phyloP scores from a whole-genome alignment of 2,113 vertebrate species.

The Nibea coibor region DNA sequence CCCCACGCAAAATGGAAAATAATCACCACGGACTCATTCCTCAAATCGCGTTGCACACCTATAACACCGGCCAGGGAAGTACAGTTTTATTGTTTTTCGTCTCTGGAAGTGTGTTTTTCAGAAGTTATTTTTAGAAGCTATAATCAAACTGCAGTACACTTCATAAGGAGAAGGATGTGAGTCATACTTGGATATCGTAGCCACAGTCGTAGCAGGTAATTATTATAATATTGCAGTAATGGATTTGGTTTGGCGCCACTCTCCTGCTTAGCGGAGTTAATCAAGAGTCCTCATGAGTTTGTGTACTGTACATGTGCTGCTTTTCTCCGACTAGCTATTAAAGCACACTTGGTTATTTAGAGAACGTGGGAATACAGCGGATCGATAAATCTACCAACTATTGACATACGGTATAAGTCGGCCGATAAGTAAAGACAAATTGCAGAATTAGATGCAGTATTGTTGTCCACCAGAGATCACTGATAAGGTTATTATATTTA shows the following conservation, averaged over 20 bases:
- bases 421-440: neutral
- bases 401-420: neutral
- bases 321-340: neutral
- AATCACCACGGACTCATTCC: neutral
- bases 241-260: neutral
- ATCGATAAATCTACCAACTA: neutral
- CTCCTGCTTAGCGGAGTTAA: neutral
- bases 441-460: too few relatives aligned
- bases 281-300: neutral
- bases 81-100: neutral
- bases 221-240: neutral
- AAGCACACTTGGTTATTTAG: neutral
- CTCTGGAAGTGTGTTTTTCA: neutral
- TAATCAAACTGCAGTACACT: neutral
- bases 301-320: too few relatives aligned
- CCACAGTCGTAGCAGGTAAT: neutral
- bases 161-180: neutral
- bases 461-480: neutral
- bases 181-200: neutral
- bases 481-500: neutral
- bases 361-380: neutral
- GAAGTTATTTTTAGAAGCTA: neutral
- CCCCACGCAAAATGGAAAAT: neutral
- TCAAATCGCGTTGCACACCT: neutral
- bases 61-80: neutral